Evolutionary conservation across 1,140 invertebrate species (phyloP), one percentile per base, ranked within the genome.

Genomic region (Platyscapa corneri): DNA sequence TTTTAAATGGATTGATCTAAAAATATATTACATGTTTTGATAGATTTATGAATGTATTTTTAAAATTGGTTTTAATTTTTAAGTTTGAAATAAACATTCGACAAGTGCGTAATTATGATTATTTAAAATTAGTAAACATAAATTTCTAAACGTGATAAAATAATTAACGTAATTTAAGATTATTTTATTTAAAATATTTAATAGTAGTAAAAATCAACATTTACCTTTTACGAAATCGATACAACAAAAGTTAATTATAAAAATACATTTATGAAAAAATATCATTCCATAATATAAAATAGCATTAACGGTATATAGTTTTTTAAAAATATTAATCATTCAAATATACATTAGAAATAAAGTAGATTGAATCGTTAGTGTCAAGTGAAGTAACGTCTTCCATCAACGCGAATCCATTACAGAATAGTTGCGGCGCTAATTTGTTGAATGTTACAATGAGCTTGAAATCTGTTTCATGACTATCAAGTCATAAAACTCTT

Each of bases 401-500:
- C 32, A 56, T 78, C 49, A 78, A 60, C 32, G 30, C 32, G 23
- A 18, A 32, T 37, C 46, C 6, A 78, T 78, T 60, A 37, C 49
- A 37, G 49, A 60, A 78, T 27, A 42, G 20, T 18, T 30, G 16
- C 1, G 18, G 46, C 5, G 0, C 39, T 32, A 14, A 76, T 46
- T 67, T n/a, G 37, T 23, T 34, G 49, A 77, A 20, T 37, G 49
- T 34, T 77, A 34, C 56, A 37, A 56, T 16, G 27, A 60, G 30
- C 32, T 34, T 32, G 23, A 32, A 18, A 18, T n/a, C 0, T 74
- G 34, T 39, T 39, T 72, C 34, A 20, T 27, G 37, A 74, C 3
- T 60, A 34, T 78, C n/a, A 39, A 60, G 32, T 39, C 76, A 60
- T 64, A 60, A 78, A 78, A 37, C 16, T 77, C 49, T 77, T 77